Evolutionary conservation across 1,140 invertebrate genomes (phyloP).

Genomic region (Micrasema longulum): DNA sequence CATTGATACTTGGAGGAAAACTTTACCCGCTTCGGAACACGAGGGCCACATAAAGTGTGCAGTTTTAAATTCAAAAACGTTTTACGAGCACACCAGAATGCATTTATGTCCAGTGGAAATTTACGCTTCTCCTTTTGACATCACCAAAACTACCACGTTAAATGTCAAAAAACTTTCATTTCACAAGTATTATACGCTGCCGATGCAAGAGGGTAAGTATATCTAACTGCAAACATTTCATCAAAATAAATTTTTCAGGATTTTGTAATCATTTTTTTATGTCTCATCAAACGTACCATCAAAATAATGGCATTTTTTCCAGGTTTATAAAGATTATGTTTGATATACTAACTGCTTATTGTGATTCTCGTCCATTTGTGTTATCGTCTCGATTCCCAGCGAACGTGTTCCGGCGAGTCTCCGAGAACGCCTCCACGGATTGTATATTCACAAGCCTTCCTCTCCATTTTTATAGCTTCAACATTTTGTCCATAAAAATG

Average conservation of each 20-base stretch:
- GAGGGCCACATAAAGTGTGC: conserved; percentile 26
- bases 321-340: not conserved
- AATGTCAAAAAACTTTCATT: conserved; percentile 6
- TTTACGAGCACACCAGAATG: conserved; percentile 39
- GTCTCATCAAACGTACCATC: not conserved
- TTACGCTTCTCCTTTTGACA: not conserved
- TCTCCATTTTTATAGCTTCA: conserved; percentile 16
- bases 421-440: conserved; percentile 2
- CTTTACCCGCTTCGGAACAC: conserved; percentile 40
- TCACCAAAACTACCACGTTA: not conserved
- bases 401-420: not conserved
- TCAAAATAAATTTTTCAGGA: too few relatives aligned
- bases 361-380: not conserved
- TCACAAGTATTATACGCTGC: not conserved
- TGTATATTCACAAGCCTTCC: conserved; percentile 6
- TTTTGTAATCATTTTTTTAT: not conserved
- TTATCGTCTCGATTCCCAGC: not conserved
- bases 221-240: too few relatives aligned
- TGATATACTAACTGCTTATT: not conserved
- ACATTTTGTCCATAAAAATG: conserved; percentile 32
- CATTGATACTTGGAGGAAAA: conserved; percentile 67
- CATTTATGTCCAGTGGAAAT: conserved; percentile 26
- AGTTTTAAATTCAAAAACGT: conserved; percentile 27
- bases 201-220: conserved; percentile 17
- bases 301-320: not conserved